phyloP scores from a whole-genome alignment of 2,797 vertebrate species.

The Pipistrellus kuhlii region DNA sequence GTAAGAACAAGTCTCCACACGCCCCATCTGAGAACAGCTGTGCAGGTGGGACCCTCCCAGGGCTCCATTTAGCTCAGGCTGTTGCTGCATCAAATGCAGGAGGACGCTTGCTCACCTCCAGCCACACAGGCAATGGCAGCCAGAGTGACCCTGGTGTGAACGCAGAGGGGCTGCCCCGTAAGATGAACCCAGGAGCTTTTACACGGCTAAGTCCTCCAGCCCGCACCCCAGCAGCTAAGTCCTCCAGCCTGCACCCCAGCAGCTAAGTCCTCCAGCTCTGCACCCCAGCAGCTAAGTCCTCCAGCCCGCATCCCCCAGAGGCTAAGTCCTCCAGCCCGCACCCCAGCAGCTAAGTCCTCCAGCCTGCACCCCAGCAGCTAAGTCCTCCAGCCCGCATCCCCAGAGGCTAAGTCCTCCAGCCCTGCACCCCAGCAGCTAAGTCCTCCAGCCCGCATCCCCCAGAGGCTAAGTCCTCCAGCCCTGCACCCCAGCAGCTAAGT shows the following conservation, averaged over 20 bases:
- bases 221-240: too few relatives aligned
- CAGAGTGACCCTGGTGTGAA: background rate
- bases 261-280: background rate
- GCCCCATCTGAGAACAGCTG: background rate
- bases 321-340: too few relatives aligned
- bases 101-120: background rate
- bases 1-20: background rate
- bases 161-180: background rate
- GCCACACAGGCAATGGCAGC: fast-evolving
- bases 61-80: background rate
- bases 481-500: too few relatives aligned
- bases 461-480: background rate
- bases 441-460: too few relatives aligned
- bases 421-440: too few relatives aligned
- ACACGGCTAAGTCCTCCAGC: background rate
- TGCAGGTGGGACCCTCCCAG: background rate
- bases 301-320: background rate
- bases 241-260: too few relatives aligned
- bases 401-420: background rate
- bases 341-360: too few relatives aligned
- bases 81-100: background rate
- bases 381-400: background rate
- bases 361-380: too few relatives aligned
- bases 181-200: background rate
- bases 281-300: background rate